Percentiles rank a stretch among this genome's conserved stretches.
Evolutionary conservation across 2,113 vertebrate species (phyloP).

Genomic region (Sakesphorus luctuosus): DNA sequence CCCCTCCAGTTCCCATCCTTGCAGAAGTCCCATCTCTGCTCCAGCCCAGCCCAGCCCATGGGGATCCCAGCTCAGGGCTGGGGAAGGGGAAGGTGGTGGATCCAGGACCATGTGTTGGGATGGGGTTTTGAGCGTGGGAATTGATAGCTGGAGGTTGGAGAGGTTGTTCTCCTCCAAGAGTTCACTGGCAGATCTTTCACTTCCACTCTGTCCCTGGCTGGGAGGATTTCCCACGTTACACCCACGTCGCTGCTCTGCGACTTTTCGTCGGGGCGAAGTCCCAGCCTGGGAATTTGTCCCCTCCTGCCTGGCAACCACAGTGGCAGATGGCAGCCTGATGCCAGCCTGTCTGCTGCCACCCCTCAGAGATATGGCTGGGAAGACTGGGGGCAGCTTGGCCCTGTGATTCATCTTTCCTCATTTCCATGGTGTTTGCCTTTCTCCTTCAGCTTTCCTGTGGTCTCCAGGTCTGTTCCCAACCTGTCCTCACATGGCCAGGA

Average conservation of each 20-base stretch:
- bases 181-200: neutral
- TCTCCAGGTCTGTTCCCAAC: neutral
- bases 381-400: neutral
- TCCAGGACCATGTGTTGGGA: neutral
- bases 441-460: neutral
- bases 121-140: neutral
- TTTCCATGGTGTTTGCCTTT: neutral
- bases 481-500: neutral
- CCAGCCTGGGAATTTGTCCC: neutral
- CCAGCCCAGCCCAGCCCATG: fast-evolving
- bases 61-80: neutral
- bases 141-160: neutral
- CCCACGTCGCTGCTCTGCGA: neutral
- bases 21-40: neutral
- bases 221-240: neutral
- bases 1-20: neutral
- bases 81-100: neutral
- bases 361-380: neutral
- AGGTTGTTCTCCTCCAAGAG: neutral
- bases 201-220: neutral
- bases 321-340: neutral
- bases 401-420: neutral
- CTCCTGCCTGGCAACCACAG: fast-evolving
- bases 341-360: neutral
- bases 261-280: neutral